Evolutionary conservation across 1,140 invertebrate genomes (phyloP), one percentile per base, ranked within the genome.

Genomic region (Nilaparvata lugens): DNA sequence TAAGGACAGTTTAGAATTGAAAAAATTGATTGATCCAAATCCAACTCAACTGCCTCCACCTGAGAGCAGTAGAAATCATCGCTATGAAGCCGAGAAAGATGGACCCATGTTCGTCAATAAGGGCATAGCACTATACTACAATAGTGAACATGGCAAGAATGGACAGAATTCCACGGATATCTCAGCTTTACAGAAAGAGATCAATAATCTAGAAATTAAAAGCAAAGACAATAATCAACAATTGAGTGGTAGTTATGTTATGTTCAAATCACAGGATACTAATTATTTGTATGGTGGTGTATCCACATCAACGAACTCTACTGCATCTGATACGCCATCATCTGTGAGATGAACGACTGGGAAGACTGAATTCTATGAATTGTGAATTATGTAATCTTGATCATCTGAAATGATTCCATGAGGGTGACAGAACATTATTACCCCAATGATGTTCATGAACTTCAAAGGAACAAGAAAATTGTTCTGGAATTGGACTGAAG

Each of bases 251-350:
- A 63, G 58, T 23, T 65, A 61, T 35, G 64, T 65, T n/a, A 51
- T 59, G 35, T 65, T 65, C 28, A 61, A 65, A 18, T 63, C 61
- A 23, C 64, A 62, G 14, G 42, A 52, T 19, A 55, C 23, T 18
- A 62, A 65, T 43, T 65, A 65, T 56, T 38, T 48, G 4, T 65
- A 61, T 56, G 64, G 62, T 24, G 45, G 57, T 48, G 16, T 19
- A 19, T 48, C 45, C 16, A 16, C 45, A 11, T 19, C 45, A 19
- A 48, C 5, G 5, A 48, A 35, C 9, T 35, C 31, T 35, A 35
- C 31, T 35, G 31, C 13, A 35, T 35, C 31, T 11, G 31, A 35
- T 11, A 35, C 7, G 31, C 31, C 31, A 35, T 35, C 31, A 35
- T 35, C 31, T 35, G 7, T 11, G 9, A 35, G 31, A 35, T 35